Evolutionary conservation across 1,140 invertebrate species (phyloP).

Genomic region (Carcinoscorpius rotundicauda): DNA sequence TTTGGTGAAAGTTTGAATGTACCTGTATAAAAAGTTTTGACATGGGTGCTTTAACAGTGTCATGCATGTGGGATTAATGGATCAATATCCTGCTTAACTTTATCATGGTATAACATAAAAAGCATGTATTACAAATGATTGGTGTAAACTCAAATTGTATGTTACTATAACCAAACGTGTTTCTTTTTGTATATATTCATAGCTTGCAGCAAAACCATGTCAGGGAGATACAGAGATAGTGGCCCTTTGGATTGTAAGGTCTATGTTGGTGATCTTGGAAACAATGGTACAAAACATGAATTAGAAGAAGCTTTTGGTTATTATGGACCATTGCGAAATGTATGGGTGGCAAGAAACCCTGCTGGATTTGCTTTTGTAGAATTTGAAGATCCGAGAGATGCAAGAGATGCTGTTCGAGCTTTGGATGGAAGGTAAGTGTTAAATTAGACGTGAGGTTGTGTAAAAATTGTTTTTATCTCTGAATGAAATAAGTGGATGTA

Average conservation of each 20-base stretch:
- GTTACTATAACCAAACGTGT: no score
- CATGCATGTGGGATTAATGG: no score
- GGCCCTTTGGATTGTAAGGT: slow-evolving; percentile 77
- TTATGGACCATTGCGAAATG: slow-evolving; percentile 83
- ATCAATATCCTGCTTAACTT: no score
- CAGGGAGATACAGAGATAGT: slow-evolving; percentile 38
- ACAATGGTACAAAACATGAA: slow-evolving; percentile 75
- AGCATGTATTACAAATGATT: no score
- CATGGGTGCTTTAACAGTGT: no score
- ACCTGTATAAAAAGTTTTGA: no score
- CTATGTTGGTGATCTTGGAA: slow-evolving; percentile 82
- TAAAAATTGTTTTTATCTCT: not conserved
- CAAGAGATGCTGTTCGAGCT: slow-evolving; percentile 75
- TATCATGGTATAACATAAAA: no score
- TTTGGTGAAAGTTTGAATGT: no score
- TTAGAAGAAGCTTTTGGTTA: slow-evolving; percentile 87
- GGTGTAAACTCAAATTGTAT: no score
- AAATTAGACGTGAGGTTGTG: not conserved
- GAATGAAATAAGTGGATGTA: no score
- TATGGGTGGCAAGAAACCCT: slow-evolving; percentile 88
- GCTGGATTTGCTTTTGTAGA: slow-evolving; percentile 94
- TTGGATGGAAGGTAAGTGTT: slow-evolving; percentile 50
- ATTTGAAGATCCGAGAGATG: slow-evolving; percentile 87
- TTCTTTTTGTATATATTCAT: no score
- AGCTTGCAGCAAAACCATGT: not conserved